phyloP scores from a whole-genome alignment of 53 echinoderm and acorn worm species.

The Temnopleurus reevesii region DNA sequence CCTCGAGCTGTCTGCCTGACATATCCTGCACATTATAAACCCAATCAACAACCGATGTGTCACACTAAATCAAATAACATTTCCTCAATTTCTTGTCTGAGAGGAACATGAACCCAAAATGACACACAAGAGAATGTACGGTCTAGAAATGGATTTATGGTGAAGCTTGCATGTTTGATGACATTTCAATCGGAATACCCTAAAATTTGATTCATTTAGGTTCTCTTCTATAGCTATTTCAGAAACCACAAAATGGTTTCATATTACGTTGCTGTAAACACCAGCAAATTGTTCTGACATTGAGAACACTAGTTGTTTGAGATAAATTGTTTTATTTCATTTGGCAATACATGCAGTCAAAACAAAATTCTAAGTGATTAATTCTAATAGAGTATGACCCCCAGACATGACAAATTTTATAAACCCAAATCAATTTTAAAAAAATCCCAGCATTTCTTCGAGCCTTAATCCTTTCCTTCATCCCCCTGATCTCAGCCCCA shows the following conservation, averaged over 20 bases:
- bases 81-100: neutral
- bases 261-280: too few species aligned
- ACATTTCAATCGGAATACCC: slow-evolving; percentile 22
- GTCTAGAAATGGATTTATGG: too few species aligned
- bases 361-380: too few species aligned
- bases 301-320: too few species aligned
- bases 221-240: neutral
- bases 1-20: neutral
- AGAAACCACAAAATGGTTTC: too few species aligned
- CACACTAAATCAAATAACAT: neutral
- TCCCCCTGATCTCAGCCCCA: neutral
- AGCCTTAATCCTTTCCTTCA: neutral
- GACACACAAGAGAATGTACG: slow-evolving; percentile 35
- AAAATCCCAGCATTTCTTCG: slow-evolving; percentile 1
- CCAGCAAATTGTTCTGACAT: too few species aligned
- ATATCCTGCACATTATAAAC: neutral
- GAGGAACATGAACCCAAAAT: neutral
- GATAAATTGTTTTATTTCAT: too few species aligned
- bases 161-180: neutral
- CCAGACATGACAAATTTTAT: too few species aligned
- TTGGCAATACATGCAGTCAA: too few species aligned
- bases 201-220: neutral
- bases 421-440: too few species aligned
- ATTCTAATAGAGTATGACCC: too few species aligned
- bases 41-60: slow-evolving; percentile 9